Base-by-base conservation (phyloP, 2,797 vertebrate species). In the Cynopterus sphinx region DNA sequence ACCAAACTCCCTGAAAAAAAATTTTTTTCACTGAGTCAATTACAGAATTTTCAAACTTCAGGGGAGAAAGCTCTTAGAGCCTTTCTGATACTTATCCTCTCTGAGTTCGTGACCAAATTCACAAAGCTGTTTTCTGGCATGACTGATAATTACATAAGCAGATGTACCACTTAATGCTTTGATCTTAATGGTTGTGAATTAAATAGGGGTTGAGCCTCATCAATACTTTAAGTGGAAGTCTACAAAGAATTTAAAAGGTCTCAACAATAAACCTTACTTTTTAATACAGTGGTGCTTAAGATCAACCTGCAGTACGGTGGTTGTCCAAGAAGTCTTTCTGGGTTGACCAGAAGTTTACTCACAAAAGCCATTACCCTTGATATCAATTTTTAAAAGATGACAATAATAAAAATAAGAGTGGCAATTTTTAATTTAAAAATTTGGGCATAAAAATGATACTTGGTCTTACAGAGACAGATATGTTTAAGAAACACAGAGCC, bases 161-260 rank as follows among this genome's bases (percentile, higher is more conserved):
- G 96, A 94, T 95, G 70, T 68, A 86, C 79, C 67, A 71, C 43
- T 31, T 41, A 88, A 88, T 82, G 79, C 75, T 96, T 97, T 93
- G 71, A 95, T 96, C 95, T 97, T 95, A 89, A 77, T 67, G 36
- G 59, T 24, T 94, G 41, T 79, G 78, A 96, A 71, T 87, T 78
- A 93, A 96, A 88, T 51, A 92, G 31, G 22, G 13, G 13, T 73
- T 93, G 89, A 75, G 17, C 51, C 28, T 94, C 96, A 65, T 95
- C 57, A 55, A 61, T 97, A 90, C 24, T 92, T 84, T 51, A 68
- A 92, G 43, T 26, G 53, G 49, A 87, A 26, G 16, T 28, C 89
- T 61, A 41, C 0, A 89, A 55, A 36, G 49, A 67, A 57, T 88
- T 78, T 94, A 31, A 90, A 95, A 95, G 55, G 16, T 65, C 65